A percentile compares a stretch with the other conserved stretches of the same genome.
Conservation (phyloP, 2,113 vertebrate genomes). For the Odocoileus virginianus region DNA sequence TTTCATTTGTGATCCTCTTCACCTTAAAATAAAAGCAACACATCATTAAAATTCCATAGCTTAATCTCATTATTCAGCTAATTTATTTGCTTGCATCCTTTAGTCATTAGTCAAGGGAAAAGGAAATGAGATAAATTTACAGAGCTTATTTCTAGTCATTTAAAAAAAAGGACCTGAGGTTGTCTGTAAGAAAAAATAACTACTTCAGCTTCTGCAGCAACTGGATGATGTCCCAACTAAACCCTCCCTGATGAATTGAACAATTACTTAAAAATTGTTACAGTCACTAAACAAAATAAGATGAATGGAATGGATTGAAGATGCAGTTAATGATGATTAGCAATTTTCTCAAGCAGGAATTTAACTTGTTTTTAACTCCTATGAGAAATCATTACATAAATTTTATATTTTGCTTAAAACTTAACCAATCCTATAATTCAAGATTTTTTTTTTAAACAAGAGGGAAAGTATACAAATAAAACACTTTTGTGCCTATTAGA, state of each 20-base stretch:
- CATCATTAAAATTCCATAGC: slow-evolving; percentile 9
- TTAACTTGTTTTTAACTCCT: background rate
- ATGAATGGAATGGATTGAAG: slow-evolving; percentile 22
- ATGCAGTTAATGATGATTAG: background rate
- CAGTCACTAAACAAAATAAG: slow-evolving; percentile 42
- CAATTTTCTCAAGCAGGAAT: background rate
- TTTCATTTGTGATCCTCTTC: background rate
- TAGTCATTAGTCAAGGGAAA: slow-evolving; percentile 41
- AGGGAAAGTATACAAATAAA: background rate
- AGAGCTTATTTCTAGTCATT: background rate
- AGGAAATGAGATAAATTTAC: slow-evolving; percentile 15
- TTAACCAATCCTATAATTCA: background rate
- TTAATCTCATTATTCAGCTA: slow-evolving; percentile 50
- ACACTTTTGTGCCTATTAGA: background rate
- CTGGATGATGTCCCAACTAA: background rate
- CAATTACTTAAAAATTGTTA: slow-evolving; percentile 44
- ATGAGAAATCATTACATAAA: background rate
- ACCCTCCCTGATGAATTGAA: background rate
- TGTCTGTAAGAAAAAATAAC: slow-evolving; percentile 15
- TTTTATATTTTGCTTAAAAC: background rate
- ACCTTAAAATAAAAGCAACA: slow-evolving; percentile 39
- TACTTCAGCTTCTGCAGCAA: background rate
- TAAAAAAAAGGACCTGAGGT: background rate
- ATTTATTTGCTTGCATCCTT: slow-evolving; percentile 3
- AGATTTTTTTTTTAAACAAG: background rate